Percentiles rank a stretch among this genome's conserved stretches.
Conservation (phyloP, 2,888 invertebrate species). For the Eupelmus urozonus region DNA sequence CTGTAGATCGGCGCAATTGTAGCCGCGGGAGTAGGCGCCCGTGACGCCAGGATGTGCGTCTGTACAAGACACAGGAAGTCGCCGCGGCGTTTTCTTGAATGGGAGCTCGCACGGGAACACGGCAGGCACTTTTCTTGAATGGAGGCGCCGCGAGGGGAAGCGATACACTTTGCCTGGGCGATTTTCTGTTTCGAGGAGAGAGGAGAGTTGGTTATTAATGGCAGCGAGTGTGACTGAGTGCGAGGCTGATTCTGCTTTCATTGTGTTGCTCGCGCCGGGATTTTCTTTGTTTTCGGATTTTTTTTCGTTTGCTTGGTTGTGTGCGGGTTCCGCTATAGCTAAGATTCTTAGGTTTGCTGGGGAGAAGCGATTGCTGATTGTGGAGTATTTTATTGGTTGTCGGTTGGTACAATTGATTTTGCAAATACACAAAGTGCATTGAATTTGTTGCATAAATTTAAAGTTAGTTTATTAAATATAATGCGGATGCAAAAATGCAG, state of each 20-base stretch:
- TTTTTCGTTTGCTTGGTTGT: too few relatives aligned
- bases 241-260: constrained; percentile 32
- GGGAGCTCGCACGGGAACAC: neutral
- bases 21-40: too few relatives aligned
- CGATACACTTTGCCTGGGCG: constrained; percentile 5
- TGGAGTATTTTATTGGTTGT: too few relatives aligned
- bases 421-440: too few relatives aligned
- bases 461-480: too few relatives aligned
- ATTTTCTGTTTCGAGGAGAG: neutral
- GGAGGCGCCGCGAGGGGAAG: neutral
- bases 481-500: too few relatives aligned
- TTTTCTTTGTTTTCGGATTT: constrained; percentile 7
- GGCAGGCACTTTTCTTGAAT: constrained; percentile 32
- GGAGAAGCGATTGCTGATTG: too few relatives aligned
- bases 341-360: too few relatives aligned
- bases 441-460: too few relatives aligned
- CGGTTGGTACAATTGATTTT: too few relatives aligned
- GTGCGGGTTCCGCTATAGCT: too few relatives aligned
- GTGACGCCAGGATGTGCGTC: neutral
- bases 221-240: neutral
- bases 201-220: constrained; percentile 1
- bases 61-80: constrained; percentile 37
- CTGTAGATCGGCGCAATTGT: too few relatives aligned
- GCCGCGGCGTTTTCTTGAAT: constrained; percentile 36
- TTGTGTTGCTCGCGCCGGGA: constrained; percentile 1